Percentiles rank a stretch among this genome's conserved stretches.
These are phyloP conservation scores for Darwinula stevensoni DNA, from an alignment of 2,888 invertebrate species.

Conservation along the genomic window DNA sequence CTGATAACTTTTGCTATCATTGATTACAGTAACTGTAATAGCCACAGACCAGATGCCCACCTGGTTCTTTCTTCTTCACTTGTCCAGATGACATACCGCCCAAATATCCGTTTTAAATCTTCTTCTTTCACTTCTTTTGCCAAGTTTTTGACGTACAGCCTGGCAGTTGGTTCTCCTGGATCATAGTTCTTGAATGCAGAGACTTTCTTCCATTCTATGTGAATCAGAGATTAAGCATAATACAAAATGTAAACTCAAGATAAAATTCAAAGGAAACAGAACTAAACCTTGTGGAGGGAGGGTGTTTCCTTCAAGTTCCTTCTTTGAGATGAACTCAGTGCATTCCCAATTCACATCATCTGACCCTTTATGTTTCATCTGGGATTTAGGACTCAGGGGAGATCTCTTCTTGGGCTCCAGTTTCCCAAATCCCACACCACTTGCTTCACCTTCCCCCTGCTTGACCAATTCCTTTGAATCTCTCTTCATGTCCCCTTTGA, in stretches of 20 bases:
- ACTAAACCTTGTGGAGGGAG: slow-evolving; percentile 26
- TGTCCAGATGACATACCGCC: slow-evolving; percentile 26
- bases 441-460: no score
- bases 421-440: no score
- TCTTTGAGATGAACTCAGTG: slow-evolving; percentile 26
- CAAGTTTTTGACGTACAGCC: slow-evolving; percentile 76
- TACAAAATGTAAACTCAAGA: not conserved
- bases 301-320: slow-evolving; percentile 33
- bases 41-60: slow-evolving; percentile 10
- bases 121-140: slow-evolving; percentile 41
- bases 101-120: slow-evolving; percentile 44
- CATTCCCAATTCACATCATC: no score
- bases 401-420: no score
- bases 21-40: not conserved
- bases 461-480: no score
- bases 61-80: slow-evolving; percentile 16
- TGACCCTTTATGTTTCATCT: no score
- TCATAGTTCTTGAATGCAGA: slow-evolving; percentile 63
- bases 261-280: slow-evolving; percentile 4
- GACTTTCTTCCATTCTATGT: slow-evolving; percentile 31
- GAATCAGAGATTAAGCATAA: slow-evolving; percentile 5
- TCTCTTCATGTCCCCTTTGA: no score
- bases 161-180: slow-evolving; percentile 42
- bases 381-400: no score
- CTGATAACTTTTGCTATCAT: no score